Evolutionary conservation across 2,888 invertebrate species (phyloP).

Genomic region (Cactoblastis cactorum): DNA sequence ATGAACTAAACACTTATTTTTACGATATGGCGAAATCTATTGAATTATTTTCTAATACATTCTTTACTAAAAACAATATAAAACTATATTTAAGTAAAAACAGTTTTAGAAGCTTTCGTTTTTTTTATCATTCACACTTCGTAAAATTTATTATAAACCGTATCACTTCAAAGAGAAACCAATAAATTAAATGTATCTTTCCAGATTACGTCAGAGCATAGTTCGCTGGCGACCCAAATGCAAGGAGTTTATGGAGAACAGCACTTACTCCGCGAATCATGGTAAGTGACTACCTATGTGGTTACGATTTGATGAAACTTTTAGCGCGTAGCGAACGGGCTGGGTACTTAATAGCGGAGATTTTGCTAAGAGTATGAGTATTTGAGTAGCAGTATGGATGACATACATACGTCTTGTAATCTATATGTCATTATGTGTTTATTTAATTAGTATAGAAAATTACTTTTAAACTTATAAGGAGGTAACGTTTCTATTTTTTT

Average conservation of each 20-base stretch:
- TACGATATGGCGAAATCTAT: too few species aligned
- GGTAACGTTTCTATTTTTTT: too few species aligned
- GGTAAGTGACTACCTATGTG: slow-evolving; percentile 47
- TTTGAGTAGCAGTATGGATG: too few species aligned
- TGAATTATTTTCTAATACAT: too few species aligned
- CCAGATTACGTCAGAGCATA: slow-evolving; percentile 21
- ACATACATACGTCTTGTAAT: too few species aligned
- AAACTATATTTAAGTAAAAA: too few species aligned
- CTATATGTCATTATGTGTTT: too few species aligned
- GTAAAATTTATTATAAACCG: not conserved
- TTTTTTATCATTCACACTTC: not conserved
- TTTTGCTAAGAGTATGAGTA: too few species aligned
- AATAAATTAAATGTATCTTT: slow-evolving; percentile 3
- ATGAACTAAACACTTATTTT: too few species aligned
- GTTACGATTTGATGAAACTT: slow-evolving; percentile 31
- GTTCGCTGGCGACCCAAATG: slow-evolving; percentile 49
- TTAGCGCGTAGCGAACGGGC: not conserved
- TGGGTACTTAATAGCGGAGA: not conserved
- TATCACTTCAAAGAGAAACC: not conserved
- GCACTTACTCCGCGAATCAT: slow-evolving; percentile 61
- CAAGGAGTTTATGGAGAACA: slow-evolving; percentile 53
- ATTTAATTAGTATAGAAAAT: too few species aligned
- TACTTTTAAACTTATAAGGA: too few species aligned
- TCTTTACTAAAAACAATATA: too few species aligned
- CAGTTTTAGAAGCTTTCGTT: not conserved